A percentile compares a stretch with the other conserved stretches of the same genome.
Evolutionary conservation across 1,140 invertebrate genomes (phyloP).

Genomic region (Hirudo medicinalis): DNA sequence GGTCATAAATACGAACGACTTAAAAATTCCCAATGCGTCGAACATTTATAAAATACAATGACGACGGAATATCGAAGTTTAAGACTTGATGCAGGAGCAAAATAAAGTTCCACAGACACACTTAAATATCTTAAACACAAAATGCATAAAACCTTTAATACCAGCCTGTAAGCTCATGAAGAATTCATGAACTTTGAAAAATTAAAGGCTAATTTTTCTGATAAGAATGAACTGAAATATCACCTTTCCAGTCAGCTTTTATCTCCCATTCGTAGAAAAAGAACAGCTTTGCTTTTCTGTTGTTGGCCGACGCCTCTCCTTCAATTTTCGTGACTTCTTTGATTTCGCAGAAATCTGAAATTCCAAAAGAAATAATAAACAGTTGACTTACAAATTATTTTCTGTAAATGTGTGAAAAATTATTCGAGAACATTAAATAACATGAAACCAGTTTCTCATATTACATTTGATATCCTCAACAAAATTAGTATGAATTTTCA

Average conservation of each 20-base stretch:
- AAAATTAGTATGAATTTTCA: background rate
- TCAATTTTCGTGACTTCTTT: slow-evolving; percentile 72
- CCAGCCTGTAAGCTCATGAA: no score
- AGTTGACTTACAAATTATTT: background rate
- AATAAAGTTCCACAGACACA: no score
- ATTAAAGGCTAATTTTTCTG: no score
- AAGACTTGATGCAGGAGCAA: no score
- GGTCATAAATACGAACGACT: no score
- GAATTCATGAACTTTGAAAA: no score
- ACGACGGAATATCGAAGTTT: no score
- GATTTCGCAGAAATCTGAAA: slow-evolving; percentile 55
- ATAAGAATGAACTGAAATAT: slow-evolving; percentile 7
- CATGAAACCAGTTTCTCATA: no score
- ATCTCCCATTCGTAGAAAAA: slow-evolving; percentile 97
- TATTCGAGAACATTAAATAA: background rate
- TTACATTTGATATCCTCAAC: background rate
- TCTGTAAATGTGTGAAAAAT: slow-evolving; percentile 22
- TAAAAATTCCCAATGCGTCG: no score
- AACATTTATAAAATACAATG: no score
- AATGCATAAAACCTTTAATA: no score
- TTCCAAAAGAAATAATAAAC: slow-evolving; percentile 15
- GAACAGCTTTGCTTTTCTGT: slow-evolving; percentile 96
- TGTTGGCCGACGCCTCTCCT: slow-evolving; percentile 88
- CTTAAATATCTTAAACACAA: no score
- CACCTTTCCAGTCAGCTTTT: slow-evolving; percentile 73